Base-by-base conservation (phyloP, 1,140 invertebrate species). In the Eueides isabella region DNA sequence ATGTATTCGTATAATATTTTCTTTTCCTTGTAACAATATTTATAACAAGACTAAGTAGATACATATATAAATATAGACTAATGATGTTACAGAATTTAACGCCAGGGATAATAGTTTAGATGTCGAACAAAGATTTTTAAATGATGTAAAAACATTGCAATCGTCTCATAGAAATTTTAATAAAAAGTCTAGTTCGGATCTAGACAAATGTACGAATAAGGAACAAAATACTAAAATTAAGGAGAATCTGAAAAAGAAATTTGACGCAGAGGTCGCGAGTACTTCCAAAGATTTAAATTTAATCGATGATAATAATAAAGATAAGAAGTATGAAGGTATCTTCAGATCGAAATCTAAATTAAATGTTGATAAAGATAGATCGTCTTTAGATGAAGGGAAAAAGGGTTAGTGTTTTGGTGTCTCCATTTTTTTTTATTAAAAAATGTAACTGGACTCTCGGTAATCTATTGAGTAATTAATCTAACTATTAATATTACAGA, bases 321-420 rank as follows among this genome's bases (percentile, higher is more conserved):
- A 55, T 23, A 55, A 55, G 2, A 55, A 55, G 11, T 11, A 26
- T 11, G 48, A 55, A 23, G 48, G 19, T 23, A 23, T 23, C 11
- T 23, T 26, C 26, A 55, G 48, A 26, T 55, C 48, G 23, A 55
- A 55, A 55, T 31, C 61, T 19, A 63, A 30, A 30, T 5, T 30
- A n/a, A 26, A 63, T 31, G 7, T 63, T 9, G 14, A 30, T 30
- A 31, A 30, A 31, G 30, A 63, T 30, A 63, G 14, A 4, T 11
- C 19, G 2, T 55, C 48, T 26, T 55, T 55, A 26, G 44, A 38
- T 12, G 55, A 73, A 68, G 55, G 28, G 29, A 71, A 29, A 14
- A 65, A 66, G 67, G 44, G 61, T 71, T 64, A 74, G 14, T 41
- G 19, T 19, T 31, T 64, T 44, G 35, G 38, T 65, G 64, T 33